phyloP scores from a whole-genome alignment of 1,140 invertebrate species.

The Macrosteles quadrilineatus region DNA sequence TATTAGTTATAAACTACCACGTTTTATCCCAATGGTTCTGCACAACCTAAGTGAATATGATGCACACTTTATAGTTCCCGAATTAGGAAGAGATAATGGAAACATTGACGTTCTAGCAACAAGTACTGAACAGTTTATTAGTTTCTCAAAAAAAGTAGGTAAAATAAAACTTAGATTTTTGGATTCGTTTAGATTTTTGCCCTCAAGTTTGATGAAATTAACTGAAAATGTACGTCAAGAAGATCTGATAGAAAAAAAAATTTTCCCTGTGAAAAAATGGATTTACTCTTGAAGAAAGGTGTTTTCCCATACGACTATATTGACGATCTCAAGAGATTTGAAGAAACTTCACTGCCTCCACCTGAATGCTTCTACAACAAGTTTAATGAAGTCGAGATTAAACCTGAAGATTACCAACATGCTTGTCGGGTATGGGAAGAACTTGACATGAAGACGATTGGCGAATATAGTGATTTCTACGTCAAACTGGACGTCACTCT shows the following conservation, averaged over 20 bases:
- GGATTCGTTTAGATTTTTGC: conserved; percentile 27
- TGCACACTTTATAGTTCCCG: conserved; percentile 21
- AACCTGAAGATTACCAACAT: conserved; percentile 49
- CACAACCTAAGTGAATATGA: conserved; percentile 25
- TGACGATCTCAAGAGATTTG: conserved; percentile 43
- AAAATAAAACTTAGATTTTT: conserved; percentile 26
- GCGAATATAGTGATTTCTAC: conserved; percentile 47
- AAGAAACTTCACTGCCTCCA: conserved; percentile 46
- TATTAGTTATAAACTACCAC: conserved; percentile 7
- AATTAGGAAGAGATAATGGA: conserved; percentile 17
- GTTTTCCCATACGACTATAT: conserved; percentile 47
- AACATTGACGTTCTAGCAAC: conserved; percentile 20
- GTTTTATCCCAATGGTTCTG: conserved; percentile 9
- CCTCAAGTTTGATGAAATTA: background rate
- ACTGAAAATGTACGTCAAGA: conserved; percentile 16
- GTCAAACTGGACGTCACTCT: conserved; percentile 51
- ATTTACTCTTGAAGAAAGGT: conserved; percentile 42
- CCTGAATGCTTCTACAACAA: conserved; percentile 44
- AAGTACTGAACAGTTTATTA: conserved; percentile 24
- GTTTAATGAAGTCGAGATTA: conserved; percentile 43
- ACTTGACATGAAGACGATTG: conserved; percentile 47
- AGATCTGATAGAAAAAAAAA: conserved; percentile 6
- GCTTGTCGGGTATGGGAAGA: conserved; percentile 50
- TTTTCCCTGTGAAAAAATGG: conserved; percentile 27
- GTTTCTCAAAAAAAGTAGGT: conserved; percentile 15